Base-by-base conservation (phyloP, 2,113 vertebrate species). In the Xenopus borealis region DNA sequence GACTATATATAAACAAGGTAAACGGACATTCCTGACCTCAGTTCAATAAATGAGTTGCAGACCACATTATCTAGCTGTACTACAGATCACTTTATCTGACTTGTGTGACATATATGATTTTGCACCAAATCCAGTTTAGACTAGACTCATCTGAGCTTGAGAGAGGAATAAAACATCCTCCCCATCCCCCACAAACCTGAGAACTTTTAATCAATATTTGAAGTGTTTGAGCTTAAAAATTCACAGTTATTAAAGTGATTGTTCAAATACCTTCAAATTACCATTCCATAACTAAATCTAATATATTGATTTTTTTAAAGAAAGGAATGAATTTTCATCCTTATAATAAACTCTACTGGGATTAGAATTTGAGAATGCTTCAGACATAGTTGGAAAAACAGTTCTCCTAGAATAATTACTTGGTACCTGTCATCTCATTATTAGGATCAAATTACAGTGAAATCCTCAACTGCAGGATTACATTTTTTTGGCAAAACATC, bases 401-500 rank as follows among this genome's bases (percentile, higher is more conserved):
- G 40, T 66, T 72, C 79, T n/a, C 50, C 80, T 80, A 79, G 81
- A 85, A 78, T 70, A 80, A 79, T 50, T 66, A 57, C 78, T 57
- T 12, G 20, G 33, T 80, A 83, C 76, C 64, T 86, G 75, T 78
- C 79, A 85, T 75, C 73, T 82, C 79, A 75, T 79, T 50, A 78
- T 82, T 81, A 82, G 70, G 67, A 80, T 77, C 12, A 12, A 8
- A 73, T 83, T 83, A 79, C 57, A 73, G 50, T 75, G 77, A 61
- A 23, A 70, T 23, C 79, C 61, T 75, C 57, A 62, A 79, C 55
- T 55, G 55, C 71, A 64, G 72, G 62, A 74, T 76, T 27, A 69
- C 63, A 82, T 78, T 73, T 58, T n/a, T 68, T 45, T 73, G 33
- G 70, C 72, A 80, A 67, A 71, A 12, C 5, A 10, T 80, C 23